Conservation (phyloP, 2,113 vertebrate species). For the Phocoena phocoena region DNA sequence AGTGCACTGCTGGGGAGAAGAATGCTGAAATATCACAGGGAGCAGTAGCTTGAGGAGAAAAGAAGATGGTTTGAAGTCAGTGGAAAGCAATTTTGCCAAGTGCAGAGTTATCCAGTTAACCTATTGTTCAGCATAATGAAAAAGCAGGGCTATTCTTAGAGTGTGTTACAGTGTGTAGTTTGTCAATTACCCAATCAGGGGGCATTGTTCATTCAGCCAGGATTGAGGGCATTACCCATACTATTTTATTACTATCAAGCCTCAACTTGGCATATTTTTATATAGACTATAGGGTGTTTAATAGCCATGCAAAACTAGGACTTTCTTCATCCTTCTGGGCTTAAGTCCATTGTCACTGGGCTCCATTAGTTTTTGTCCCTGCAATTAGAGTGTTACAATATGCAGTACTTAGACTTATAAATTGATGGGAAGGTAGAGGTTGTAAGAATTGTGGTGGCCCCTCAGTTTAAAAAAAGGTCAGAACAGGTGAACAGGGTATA, state of each 20-base stretch:
- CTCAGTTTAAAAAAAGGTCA: neutral
- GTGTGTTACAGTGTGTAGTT: conserved; percentile 77
- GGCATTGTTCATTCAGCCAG: conserved; percentile 81
- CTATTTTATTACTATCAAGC: conserved; percentile 85
- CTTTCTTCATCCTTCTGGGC: conserved; percentile 80
- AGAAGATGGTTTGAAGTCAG: conserved; percentile 63
- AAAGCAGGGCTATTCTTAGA: conserved; percentile 77
- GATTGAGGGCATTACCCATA: conserved; percentile 82
- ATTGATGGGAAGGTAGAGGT: neutral
- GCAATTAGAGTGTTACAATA: conserved; percentile 45
- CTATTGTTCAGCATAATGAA: conserved; percentile 82
- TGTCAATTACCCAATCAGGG: conserved; percentile 83
- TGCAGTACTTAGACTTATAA: conserved; percentile 35
- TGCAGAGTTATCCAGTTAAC: conserved; percentile 72
- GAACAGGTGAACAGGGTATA: neutral
- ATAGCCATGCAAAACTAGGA: conserved; percentile 83
- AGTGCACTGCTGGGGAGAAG: conserved; percentile 76
- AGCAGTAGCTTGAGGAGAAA: conserved; percentile 58
- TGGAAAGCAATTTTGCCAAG: conserved; percentile 77
- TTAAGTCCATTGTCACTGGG: conserved; percentile 60
- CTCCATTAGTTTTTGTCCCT: conserved; percentile 38
- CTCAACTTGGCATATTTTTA: conserved; percentile 86
- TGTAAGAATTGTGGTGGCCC: neutral
- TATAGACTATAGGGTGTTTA: conserved; percentile 87
- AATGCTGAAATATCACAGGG: conserved; percentile 66